Evolutionary conservation across 1,140 invertebrate species (phyloP).

Genomic region (Diachasma alloeum): DNA sequence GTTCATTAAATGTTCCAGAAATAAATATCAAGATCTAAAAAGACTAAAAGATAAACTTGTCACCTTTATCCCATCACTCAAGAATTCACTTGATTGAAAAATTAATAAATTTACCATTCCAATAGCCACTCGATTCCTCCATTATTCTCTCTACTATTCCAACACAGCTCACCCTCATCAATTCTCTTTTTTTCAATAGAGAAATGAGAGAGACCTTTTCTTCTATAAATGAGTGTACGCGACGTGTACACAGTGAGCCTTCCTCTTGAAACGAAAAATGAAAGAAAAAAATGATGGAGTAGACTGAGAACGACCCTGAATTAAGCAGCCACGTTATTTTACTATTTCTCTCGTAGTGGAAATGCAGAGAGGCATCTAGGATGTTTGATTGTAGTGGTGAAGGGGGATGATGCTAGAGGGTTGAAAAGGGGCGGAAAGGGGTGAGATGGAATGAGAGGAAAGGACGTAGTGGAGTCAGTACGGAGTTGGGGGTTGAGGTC

Average conservation of each 20-base stretch:
- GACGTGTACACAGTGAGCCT: neutral
- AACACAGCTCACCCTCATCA: neutral
- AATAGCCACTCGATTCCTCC: no score
- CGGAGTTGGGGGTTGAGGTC: conserved; percentile 32
- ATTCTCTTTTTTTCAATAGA: neutral
- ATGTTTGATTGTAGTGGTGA: conserved; percentile 54
- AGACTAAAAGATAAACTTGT: no score
- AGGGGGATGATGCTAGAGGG: neutral
- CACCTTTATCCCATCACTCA: no score
- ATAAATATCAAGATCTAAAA: no score
- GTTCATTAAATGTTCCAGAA: no score
- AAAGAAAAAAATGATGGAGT: conserved; percentile 11
- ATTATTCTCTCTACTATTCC: neutral
- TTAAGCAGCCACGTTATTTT: conserved; percentile 7
- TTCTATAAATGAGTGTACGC: neutral
- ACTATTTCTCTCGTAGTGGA: neutral
- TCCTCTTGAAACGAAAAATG: neutral
- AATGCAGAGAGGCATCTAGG: neutral
- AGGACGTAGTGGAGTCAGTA: conserved; percentile 32
- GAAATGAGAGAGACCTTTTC: conserved; percentile 5
- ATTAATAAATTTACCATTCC: no score
- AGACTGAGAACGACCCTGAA: neutral
- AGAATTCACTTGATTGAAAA: no score
- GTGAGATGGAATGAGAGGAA: conserved; percentile 52
- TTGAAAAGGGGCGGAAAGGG: conserved; percentile 19